These are phyloP conservation scores for Morelia viridis DNA, from an alignment of 2,797 vertebrate species.

Conservation along the genomic window DNA sequence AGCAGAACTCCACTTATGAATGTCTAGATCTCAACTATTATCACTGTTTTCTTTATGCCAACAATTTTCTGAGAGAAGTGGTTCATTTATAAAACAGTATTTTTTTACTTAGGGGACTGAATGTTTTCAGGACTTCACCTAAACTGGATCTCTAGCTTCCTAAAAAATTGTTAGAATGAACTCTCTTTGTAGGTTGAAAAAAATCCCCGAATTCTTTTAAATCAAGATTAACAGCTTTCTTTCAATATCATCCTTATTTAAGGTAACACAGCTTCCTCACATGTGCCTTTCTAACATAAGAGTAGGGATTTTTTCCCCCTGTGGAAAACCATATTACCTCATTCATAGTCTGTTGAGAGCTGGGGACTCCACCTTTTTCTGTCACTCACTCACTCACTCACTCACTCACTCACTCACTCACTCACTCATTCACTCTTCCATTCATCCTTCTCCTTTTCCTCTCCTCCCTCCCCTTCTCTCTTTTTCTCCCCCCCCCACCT, in stretches of 20 bases:
- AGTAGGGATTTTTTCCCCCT: too few species aligned
- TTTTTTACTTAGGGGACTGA: not conserved
- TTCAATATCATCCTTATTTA: not conserved
- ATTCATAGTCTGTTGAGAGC: too few species aligned
- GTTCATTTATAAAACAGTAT: not conserved
- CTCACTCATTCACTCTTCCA: too few species aligned
- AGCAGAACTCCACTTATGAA: too few species aligned
- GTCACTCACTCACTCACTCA: too few species aligned
- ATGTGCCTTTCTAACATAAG: too few species aligned
- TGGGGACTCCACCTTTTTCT: too few species aligned
- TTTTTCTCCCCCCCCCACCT: not conserved
- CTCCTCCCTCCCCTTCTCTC: not conserved
- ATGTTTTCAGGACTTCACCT: not conserved
- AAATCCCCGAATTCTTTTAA: conserved; percentile 22
- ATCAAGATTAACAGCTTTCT: not conserved
- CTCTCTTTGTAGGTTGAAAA: conserved; percentile 2
- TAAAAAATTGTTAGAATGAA: conserved; percentile 21
- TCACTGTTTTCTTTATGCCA: conserved; percentile 4
- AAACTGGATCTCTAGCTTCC: not conserved
- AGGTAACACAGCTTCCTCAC: too few species aligned
- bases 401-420: too few species aligned
- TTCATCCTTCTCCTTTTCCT: too few species aligned
- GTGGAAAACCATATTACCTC: too few species aligned
- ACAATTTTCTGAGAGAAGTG: not conserved
- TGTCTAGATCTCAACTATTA: too few species aligned